phyloP scores from a whole-genome alignment of 2,113 vertebrate genomes.

The Dolichallabes microphthalmus region DNA sequence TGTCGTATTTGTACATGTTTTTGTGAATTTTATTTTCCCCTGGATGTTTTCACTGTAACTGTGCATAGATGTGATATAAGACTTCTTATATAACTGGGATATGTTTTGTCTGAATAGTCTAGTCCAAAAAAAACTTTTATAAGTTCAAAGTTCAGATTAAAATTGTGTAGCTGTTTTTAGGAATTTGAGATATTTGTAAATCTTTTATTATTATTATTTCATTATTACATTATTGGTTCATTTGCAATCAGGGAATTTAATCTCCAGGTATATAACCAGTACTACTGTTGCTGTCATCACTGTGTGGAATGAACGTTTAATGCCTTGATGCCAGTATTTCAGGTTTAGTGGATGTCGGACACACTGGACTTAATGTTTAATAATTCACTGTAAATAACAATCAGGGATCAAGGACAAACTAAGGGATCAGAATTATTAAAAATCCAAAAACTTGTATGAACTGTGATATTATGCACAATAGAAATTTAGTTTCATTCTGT shows the following conservation, averaged over 20 bases:
- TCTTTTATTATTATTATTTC: not conserved
- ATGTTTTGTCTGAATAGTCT: not conserved
- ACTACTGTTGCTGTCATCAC: constrained; percentile 5
- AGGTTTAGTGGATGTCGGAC: not conserved
- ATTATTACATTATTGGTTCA: not conserved
- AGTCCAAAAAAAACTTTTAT: not conserved
- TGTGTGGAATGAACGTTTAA: not conserved
- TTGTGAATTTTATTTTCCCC: too few species aligned
- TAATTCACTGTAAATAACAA: constrained; percentile 1
- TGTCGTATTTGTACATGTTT: not conserved
- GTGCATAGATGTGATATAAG: not conserved
- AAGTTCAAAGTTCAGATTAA: not conserved
- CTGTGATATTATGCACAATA: constrained; percentile 14
- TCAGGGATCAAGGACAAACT: not conserved
- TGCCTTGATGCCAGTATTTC: not conserved
- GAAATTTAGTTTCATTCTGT: not conserved
- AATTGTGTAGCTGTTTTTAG: not conserved
- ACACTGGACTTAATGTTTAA: constrained; percentile 3
- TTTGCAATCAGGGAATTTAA: constrained; percentile 35
- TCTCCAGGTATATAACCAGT: constrained; percentile 31
- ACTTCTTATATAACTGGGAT: not conserved
- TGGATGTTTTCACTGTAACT: not conserved
- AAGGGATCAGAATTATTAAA: not conserved
- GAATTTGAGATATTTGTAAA: not conserved
- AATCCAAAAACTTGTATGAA: not conserved